A percentile compares a stretch with the other conserved stretches of the same genome.
Conservation (phyloP, 2,888 invertebrate species). For the Masnerella sp. region DNA sequence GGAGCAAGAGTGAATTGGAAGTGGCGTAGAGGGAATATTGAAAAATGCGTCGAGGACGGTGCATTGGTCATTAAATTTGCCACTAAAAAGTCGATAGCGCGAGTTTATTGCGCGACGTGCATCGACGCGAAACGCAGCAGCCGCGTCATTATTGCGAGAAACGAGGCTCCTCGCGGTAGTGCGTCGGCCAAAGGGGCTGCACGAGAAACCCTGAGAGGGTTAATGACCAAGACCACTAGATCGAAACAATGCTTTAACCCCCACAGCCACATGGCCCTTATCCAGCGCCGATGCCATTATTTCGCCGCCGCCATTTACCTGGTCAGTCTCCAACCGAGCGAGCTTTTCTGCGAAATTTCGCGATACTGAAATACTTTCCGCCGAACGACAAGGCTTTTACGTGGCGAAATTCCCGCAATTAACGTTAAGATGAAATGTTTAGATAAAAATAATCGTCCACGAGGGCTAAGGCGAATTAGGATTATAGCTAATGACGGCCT, state of each 20-base stretch:
- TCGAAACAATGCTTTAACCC: constrained; percentile 60
- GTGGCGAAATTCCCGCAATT: constrained; percentile 32
- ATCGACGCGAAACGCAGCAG: constrained; percentile 54
- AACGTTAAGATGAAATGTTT: constrained; percentile 36
- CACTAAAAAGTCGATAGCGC: constrained; percentile 37
- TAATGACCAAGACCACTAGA: constrained; percentile 66
- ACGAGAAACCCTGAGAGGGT: constrained; percentile 59
- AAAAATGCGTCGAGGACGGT: too few species aligned
- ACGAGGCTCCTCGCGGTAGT: constrained; percentile 47
- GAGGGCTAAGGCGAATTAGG: constrained; percentile 10
- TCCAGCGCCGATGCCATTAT: constrained; percentile 47
- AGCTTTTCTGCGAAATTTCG: constrained; percentile 50
- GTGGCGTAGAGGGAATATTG: too few species aligned
- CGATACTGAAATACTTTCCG: constrained; percentile 29
- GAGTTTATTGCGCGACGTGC: constrained; percentile 54
- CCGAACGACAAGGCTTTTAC: constrained; percentile 32
- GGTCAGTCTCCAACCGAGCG: constrained; percentile 54
- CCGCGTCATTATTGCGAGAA: constrained; percentile 51
- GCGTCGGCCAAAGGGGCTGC: constrained; percentile 36
- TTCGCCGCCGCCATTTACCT: constrained; percentile 53
- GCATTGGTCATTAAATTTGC: constrained; percentile 14
- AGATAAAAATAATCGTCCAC: constrained; percentile 27
- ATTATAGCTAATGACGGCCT: constrained; percentile 12
- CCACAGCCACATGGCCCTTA: constrained; percentile 44
- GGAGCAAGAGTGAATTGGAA: too few species aligned